Percentiles rank a stretch among this genome's conserved stretches.
Conservation (phyloP, 1,140 invertebrate genomes). For the Drosophila varians region DNA sequence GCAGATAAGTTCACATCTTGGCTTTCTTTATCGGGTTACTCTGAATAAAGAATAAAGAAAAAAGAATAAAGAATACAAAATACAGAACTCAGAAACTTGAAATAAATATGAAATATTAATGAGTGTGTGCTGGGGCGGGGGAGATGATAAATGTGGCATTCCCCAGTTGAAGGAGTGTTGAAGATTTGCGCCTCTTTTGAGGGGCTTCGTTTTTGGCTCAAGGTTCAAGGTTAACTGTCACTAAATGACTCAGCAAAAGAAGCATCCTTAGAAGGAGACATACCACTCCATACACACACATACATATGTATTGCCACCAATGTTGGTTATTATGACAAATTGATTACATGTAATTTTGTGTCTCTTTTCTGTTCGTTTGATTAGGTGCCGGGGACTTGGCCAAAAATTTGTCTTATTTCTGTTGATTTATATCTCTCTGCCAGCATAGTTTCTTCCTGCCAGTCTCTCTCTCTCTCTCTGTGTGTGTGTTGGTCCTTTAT, state of each 20-base stretch:
- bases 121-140: slow-evolving; percentile 9
- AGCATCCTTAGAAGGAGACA: slow-evolving; percentile 1
- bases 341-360: slow-evolving; percentile 59
- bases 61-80: no score
- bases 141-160: slow-evolving; percentile 42
- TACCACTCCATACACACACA: slow-evolving; percentile 6
- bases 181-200: slow-evolving; percentile 48
- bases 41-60: slow-evolving; percentile 17
- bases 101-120: slow-evolving; percentile 58
- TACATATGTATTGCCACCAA: no score
- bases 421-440: slow-evolving; percentile 48
- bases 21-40: slow-evolving; percentile 34
- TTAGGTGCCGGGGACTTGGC: slow-evolving; percentile 30
- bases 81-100: slow-evolving; percentile 37
- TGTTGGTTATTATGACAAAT: slow-evolving; percentile 54
- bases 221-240: slow-evolving; percentile 52
- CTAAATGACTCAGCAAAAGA: slow-evolving; percentile 42
- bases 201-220: neutral
- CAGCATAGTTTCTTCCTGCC: slow-evolving; percentile 20
- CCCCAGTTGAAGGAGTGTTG: neutral
- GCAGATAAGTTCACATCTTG: slow-evolving; percentile 38
- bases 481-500: slow-evolving; percentile 14
- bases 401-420: slow-evolving; percentile 53
- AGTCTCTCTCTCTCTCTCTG: no score
- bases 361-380: slow-evolving; percentile 34